phyloP scores from a whole-genome alignment of 2,113 vertebrate species.

The Anoplopoma fimbria region DNA sequence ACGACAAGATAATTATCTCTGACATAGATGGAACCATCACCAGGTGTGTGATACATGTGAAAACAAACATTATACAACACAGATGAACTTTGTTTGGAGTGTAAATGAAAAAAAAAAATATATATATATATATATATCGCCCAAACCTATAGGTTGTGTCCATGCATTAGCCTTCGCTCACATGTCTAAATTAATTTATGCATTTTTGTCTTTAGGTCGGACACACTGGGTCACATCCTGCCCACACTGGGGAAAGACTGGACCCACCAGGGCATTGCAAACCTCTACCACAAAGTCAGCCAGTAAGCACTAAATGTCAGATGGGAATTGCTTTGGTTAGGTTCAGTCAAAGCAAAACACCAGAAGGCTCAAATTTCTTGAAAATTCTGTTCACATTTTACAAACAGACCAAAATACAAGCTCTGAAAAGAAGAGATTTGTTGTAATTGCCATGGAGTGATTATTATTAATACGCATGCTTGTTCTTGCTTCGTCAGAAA shows the following conservation, averaged over 20 bases:
- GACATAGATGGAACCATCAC: constrained; percentile 99
- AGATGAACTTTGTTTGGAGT: neutral
- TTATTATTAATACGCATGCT: neutral
- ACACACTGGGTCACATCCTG: constrained; percentile 96
- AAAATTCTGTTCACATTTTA: neutral
- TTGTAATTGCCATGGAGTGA: neutral
- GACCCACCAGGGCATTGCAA: constrained; percentile 97
- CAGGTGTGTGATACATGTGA: constrained; percentile 79
- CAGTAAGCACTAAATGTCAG: constrained; percentile 89
- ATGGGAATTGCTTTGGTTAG: too few species aligned
- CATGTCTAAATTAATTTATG: neutral
- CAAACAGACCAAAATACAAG: neutral
- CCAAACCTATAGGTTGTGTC: neutral
- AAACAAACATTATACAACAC: neutral
- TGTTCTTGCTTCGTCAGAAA: constrained; percentile 82
- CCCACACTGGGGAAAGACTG: constrained; percentile 98
- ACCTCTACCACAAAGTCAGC: constrained; percentile 98
- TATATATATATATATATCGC: neutral
- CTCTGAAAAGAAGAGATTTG: neutral
- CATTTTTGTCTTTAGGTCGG: constrained; percentile 85
- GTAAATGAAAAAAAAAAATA: too few species aligned
- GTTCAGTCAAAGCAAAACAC: neutral
- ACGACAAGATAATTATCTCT: constrained; percentile 96
- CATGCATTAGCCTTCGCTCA: neutral
- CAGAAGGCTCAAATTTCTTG: neutral